Percentiles rank a stretch among this genome's conserved stretches.
Conservation (phyloP, 2,113 vertebrate species). For the Chinchilla lanigera region DNA sequence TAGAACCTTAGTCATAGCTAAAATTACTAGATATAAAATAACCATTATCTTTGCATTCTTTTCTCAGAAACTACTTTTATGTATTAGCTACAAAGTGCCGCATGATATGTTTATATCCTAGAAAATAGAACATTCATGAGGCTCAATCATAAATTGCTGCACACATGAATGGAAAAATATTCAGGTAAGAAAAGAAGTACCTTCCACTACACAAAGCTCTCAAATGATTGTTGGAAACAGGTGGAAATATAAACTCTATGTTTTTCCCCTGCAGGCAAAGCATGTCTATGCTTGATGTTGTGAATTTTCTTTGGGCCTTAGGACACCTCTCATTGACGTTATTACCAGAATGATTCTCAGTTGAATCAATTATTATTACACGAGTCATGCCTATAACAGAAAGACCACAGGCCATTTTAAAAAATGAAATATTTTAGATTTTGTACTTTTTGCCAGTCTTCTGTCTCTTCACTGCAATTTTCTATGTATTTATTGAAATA, state of each 20-base stretch:
- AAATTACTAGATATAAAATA: neutral
- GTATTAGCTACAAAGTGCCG: neutral
- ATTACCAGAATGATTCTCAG: neutral
- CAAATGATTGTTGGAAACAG: neutral
- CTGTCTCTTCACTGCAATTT: neutral
- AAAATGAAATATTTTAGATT: neutral
- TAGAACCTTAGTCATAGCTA: neutral
- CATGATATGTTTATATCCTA: neutral
- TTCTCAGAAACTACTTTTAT: neutral
- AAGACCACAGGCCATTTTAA: neutral
- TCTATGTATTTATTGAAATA: neutral
- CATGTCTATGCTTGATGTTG: neutral
- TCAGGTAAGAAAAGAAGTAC: neutral
- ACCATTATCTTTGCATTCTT: neutral
- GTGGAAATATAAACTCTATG: neutral
- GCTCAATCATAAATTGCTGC: neutral
- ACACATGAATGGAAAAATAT: neutral
- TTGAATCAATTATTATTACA: neutral
- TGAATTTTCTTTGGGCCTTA: neutral
- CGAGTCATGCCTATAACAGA: neutral
- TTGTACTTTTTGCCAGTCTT: neutral
- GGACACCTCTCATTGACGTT: neutral
- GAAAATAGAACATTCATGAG: rapidly evolving
- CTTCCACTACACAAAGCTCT: neutral
- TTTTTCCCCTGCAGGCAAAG: neutral